phyloP scores from a whole-genome alignment of 2,797 vertebrate species.

The Sebastes oblongus region DNA sequence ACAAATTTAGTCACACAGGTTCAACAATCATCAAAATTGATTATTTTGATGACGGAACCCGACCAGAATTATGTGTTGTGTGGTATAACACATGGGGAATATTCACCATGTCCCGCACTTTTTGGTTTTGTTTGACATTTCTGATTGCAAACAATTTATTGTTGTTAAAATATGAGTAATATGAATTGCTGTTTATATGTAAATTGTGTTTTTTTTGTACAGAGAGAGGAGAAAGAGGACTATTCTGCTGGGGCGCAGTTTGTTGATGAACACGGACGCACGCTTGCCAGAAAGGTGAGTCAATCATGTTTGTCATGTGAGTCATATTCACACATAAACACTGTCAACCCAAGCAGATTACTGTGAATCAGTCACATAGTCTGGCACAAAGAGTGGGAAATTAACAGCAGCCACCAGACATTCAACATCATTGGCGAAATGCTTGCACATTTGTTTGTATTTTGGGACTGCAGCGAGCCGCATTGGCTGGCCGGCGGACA shows the following conservation, averaged over 20 bases:
- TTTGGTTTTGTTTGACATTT: conserved; percentile 40
- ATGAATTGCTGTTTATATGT: not conserved
- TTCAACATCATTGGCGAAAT: not conserved
- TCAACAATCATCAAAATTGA: conserved; percentile 49
- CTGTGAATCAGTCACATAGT: conserved; percentile 11
- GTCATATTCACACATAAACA: conserved; percentile 7
- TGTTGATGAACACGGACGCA: conserved; percentile 89
- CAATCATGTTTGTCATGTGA: not conserved
- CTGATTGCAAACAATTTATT: not conserved
- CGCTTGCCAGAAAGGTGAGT: conserved; percentile 85
- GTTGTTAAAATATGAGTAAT: not conserved
- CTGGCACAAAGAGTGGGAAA: conserved; percentile 20
- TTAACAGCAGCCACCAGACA: conserved; percentile 32
- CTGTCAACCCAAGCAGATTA: not conserved
- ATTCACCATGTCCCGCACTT: conserved; percentile 17
- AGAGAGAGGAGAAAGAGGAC: conserved; percentile 87
- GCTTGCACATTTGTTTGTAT: not conserved
- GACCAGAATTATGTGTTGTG: conserved; percentile 52
- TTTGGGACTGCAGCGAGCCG: conserved; percentile 2
- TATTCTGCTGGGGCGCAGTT: conserved; percentile 86
- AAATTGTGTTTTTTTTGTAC: conserved; percentile 38
- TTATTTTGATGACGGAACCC: conserved; percentile 51
- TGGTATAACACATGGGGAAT: conserved; percentile 52
- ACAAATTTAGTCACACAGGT: conserved; percentile 18
- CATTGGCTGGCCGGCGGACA: not conserved